Evolutionary conservation across 2,113 vertebrate genomes (phyloP).

Genomic region (Gyps fulvus): DNA sequence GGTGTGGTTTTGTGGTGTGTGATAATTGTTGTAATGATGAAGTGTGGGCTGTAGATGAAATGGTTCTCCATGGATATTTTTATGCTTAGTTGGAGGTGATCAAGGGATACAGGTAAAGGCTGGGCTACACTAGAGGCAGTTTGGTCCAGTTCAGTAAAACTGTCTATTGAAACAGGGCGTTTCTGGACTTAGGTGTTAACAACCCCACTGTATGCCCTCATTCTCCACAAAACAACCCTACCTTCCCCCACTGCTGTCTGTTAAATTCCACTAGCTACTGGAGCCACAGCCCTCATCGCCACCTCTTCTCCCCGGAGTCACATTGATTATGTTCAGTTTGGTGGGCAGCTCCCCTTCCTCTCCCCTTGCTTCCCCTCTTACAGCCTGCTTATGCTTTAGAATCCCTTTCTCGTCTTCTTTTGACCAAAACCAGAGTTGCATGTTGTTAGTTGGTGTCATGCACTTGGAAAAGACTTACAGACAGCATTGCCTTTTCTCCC

Average conservation of each 20-base stretch:
- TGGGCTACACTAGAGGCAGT: not conserved
- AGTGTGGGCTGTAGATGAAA: slow-evolving; percentile 24
- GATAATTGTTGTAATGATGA: slow-evolving; percentile 6
- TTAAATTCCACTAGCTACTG: not conserved
- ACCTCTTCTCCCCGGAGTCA: not conserved
- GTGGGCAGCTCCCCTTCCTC: not conserved
- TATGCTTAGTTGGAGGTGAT: slow-evolving; percentile 23
- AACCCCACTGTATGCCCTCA: not conserved
- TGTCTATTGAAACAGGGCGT: not conserved
- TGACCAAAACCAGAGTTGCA: not conserved
- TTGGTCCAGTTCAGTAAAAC: not conserved
- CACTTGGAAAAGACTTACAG: not conserved
- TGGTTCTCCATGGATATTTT: slow-evolving; percentile 30
- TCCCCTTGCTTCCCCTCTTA: not conserved
- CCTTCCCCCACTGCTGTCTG: not conserved
- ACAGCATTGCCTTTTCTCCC: not conserved
- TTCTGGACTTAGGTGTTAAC: not conserved
- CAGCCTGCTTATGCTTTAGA: not conserved
- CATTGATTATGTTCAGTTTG: not conserved
- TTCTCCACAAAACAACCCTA: not conserved
- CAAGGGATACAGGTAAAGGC: not conserved
- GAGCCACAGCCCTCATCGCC: not conserved
- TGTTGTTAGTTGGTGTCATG: not conserved
- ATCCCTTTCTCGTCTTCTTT: not conserved
- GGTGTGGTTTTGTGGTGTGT: slow-evolving; percentile 14